Evolutionary conservation across 2,888 invertebrate species (phyloP).

Genomic region (Teinopalpus imperialis): DNA sequence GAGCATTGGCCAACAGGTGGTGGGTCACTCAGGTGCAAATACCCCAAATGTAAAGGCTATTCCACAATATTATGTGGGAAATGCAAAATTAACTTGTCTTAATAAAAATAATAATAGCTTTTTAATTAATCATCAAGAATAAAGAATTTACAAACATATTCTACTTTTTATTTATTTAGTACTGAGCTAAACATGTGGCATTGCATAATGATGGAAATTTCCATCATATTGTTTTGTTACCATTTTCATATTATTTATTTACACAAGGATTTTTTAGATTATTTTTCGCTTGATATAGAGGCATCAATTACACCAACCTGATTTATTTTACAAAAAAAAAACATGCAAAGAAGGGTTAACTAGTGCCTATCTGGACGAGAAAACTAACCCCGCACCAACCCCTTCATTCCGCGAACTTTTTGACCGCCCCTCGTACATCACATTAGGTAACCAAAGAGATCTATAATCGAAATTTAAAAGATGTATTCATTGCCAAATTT

Average conservation of each 20-base stretch:
- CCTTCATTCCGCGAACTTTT: too few species aligned
- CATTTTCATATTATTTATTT: slow-evolving; percentile 33
- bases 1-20: slow-evolving; percentile 50
- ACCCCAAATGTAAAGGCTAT: slow-evolving; percentile 47
- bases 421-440: too few species aligned
- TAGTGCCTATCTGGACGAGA: too few species aligned
- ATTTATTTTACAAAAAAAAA: slow-evolving; percentile 15
- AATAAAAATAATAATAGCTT: slow-evolving; percentile 43
- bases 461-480: too few species aligned
- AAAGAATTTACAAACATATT: slow-evolving; percentile 28
- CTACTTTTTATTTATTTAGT: slow-evolving; percentile 18
- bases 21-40: slow-evolving; percentile 48
- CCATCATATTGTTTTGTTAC: slow-evolving; percentile 38
- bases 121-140: slow-evolving; percentile 43
- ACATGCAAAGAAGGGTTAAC: neutral
- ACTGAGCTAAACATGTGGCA: slow-evolving; percentile 33
- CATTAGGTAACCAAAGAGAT: too few species aligned
- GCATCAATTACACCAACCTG: slow-evolving; percentile 5
- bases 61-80: slow-evolving; percentile 44
- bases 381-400: too few species aligned
- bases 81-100: slow-evolving; percentile 34
- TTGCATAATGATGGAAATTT: slow-evolving; percentile 38
- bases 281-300: slow-evolving; percentile 27
- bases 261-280: slow-evolving; percentile 31
- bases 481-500: too few species aligned